A percentile compares a stretch with the other conserved stretches of the same genome.
Evolutionary conservation across 2,113 vertebrate species (phyloP).

Genomic region (Tauraco erythrolophus): DNA sequence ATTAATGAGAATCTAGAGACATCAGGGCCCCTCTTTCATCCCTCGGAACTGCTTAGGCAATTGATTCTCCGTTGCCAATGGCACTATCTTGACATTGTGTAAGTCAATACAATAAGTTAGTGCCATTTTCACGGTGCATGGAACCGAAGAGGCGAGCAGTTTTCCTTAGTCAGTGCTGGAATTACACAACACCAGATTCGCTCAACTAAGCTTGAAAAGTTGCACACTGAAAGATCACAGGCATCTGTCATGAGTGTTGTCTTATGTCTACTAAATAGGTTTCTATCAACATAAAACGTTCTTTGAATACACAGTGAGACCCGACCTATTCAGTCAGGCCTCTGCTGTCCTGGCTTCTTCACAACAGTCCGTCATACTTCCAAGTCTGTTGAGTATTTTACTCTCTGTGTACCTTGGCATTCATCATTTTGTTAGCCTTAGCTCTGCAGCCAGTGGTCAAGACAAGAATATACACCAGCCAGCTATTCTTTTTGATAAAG

Average conservation of each 20-base stretch:
- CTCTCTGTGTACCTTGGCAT: constrained; percentile 8
- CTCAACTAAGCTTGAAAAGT: not conserved
- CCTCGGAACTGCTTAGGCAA: not conserved
- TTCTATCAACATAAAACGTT: constrained; percentile 24
- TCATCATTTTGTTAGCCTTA: constrained; percentile 36
- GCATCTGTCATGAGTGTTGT: not conserved
- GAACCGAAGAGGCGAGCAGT: not conserved
- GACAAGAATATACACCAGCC: not conserved
- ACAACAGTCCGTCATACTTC: constrained; percentile 10
- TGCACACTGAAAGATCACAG: not conserved
- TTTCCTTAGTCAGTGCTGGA: not conserved
- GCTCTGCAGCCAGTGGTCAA: constrained; percentile 6
- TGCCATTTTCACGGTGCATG: not conserved
- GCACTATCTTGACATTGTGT: not conserved
- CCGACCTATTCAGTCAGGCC: constrained; percentile 8
- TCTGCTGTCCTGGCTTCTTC: not conserved
- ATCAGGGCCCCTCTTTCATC: not conserved
- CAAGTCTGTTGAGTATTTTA: constrained; percentile 15
- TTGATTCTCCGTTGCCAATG: not conserved
- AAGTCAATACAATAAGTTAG: not conserved
- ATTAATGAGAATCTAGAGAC: not conserved
- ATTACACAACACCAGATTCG: not conserved
- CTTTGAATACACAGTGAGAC: not conserved
- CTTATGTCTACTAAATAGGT: constrained; percentile 40
- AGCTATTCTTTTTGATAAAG: constrained; percentile 8